Evolutionary conservation across 2,113 vertebrate species (phyloP), one percentile per base, ranked within the genome.

Genomic region (Diphyllodes magnificus): DNA sequence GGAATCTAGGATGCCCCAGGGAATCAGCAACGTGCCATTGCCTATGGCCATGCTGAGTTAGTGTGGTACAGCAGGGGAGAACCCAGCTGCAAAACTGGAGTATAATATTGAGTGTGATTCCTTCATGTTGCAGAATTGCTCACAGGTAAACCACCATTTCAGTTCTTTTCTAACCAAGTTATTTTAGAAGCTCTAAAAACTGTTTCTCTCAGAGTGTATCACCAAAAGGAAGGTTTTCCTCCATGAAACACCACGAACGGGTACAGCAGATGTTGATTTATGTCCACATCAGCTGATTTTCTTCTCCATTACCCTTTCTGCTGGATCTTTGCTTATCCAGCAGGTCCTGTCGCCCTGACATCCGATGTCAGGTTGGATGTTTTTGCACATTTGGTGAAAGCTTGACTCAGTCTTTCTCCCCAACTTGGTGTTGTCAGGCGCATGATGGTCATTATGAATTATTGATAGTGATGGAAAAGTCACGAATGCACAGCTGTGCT

Each of bases 211-310:
- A 33, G 50, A 10, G 12, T 40, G 14, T 45, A 9, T 28, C 54
- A 86, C 63, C 71, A 47, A 49, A 75, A 42, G 37, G 40, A 69
- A 17, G 25, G 17, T 30, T 90, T 78, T 78, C 47, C 72, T 92
- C 47, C 44, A 6, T 24, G 6, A 60, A 71, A 30, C 35, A 1
- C n/a, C 22, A 47, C 33, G 15, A 33, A 78, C 1, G 24, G 25
- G 27, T 19, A 11, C 75, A 94, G 86, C 87, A 94, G 92, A 77
- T 96, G 91, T 83, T 68, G 39, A 11, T 93, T 94, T 90, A 8
- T 94, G 90, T 64, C 88, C 82, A 66, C 90, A 60, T 97, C 94
- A 95, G 94, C 96, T 90, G 93, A 66, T 97, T 93, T 97, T 95
- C 92, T 93, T 72, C 82, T 93, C 82, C 85, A 88, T 90, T 97